Base-by-base conservation (phyloP, 2,797 vertebrate genomes). In the Carcharodon carcharias region DNA sequence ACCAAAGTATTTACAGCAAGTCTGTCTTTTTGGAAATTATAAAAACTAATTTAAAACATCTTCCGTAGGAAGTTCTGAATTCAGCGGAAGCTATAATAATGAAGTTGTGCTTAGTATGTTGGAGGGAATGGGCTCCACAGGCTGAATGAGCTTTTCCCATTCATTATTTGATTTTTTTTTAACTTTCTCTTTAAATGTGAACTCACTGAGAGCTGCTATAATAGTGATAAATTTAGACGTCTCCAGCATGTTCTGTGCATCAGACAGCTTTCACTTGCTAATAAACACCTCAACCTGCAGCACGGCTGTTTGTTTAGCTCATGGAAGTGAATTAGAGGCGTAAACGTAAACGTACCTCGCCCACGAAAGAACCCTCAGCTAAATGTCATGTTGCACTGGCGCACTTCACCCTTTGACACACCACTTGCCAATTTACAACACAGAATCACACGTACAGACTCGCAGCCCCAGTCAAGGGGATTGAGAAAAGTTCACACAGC, bases 251-350 rank as follows among this genome's bases (percentile, higher is more conserved):
- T 65, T 93, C 91, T 65, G n/a, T 67, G 7, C 40, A 65, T 93
- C 91, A 93, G 63, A 93, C 91, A 93, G 91, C 91, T 93, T 93
- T 67, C 16, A 93, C 91, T 93, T 93, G 91, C 61, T 93, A 93
- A 93, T 93, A 93, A 93, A 93, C 91, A 93, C 91, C 91, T 93
- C 91, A 93, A 93, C 91, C 58, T 93, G 91, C 91, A 65, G 61
- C 91, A 67, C 91, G n/a, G 63, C 91, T 93, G 91, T 67, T 93
- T 93, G 91, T 67, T 93, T 93, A 93, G 91, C 91, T 67, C 91
- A 67, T 65, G 91, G 91, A 93, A 93, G 91, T 93, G 91, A 93
- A 93, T 93, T 93, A 93, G 91, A 93, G 63, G 91, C 91, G 91
- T 26, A 65, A 93, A 93, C 61, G 91, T 67, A 93, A 67, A 93